Percentiles rank a stretch among this genome's conserved stretches.
phyloP scores from a whole-genome alignment of 2,797 vertebrate species.

The Poecile montanus region DNA sequence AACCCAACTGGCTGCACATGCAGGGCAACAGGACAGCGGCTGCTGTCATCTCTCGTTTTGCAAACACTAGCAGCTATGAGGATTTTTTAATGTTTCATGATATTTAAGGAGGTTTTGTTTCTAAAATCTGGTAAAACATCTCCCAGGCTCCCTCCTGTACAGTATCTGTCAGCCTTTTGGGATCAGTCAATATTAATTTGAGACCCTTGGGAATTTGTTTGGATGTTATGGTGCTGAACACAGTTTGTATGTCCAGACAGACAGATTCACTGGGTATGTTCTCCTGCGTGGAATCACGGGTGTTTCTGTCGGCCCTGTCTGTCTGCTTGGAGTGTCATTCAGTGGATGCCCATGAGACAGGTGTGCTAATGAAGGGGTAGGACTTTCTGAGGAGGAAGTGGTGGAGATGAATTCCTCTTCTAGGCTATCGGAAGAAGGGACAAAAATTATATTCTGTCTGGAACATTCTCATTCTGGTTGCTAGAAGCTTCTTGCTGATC shows the following conservation, averaged over 20 bases:
- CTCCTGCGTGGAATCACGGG: not conserved
- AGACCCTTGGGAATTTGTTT: not conserved
- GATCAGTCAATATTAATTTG: not conserved
- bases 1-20: not conserved
- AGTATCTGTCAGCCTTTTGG: not conserved
- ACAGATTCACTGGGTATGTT: not conserved
- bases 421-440: not conserved
- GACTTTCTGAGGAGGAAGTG: not conserved
- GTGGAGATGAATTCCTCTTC: not conserved
- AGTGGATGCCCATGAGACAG: not conserved
- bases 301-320: not conserved
- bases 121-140: not conserved
- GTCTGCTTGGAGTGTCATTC: not conserved
- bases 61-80: not conserved
- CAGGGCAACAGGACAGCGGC: not conserved
- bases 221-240: not conserved
- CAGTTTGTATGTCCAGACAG: not conserved
- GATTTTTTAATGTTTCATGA: not conserved
- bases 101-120: slow-evolving; percentile 2
- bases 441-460: not conserved
- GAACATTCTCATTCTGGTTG: not conserved
- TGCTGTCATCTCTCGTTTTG: not conserved
- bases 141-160: not conserved
- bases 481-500: not conserved
- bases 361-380: not conserved